Percentiles rank a stretch among this genome's conserved stretches.
Conservation (phyloP, 2,888 invertebrate species). For the Bimastos eiseni region DNA sequence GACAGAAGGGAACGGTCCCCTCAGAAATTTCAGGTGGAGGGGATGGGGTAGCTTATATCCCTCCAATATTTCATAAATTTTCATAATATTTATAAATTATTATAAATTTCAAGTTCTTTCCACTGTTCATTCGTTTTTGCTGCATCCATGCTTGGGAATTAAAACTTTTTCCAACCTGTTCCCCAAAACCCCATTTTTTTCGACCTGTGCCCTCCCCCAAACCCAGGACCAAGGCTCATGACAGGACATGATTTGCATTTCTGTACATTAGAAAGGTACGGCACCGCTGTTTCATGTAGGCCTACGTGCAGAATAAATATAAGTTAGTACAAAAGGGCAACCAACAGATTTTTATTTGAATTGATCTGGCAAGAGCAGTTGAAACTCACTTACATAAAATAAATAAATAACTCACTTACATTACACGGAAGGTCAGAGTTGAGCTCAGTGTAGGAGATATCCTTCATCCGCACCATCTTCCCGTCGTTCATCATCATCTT, state of each 20-base stretch:
- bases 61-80: too few species aligned
- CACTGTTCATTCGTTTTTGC: too few species aligned
- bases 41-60: too few species aligned
- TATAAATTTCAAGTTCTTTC: too few species aligned
- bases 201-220: too few species aligned
- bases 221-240: too few species aligned
- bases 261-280: neutral
- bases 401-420: neutral
- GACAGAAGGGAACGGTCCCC: too few species aligned
- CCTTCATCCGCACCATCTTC: constrained; percentile 13
- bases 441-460: constrained; percentile 17
- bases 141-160: too few species aligned
- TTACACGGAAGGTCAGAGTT: neutral
- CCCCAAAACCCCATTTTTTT: too few species aligned
- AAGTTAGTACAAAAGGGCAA: neutral
- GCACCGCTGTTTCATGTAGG: neutral
- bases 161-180: too few species aligned
- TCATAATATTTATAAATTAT: too few species aligned
- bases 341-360: neutral
- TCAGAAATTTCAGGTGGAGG: too few species aligned
- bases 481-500: constrained; percentile 23
- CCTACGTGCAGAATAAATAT: neutral
- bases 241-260: neutral
- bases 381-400: neutral
- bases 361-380: neutral